Percentiles rank a stretch among this genome's conserved stretches.
Conservation (phyloP, 2,797 vertebrate species). For the Molossus molossus region DNA sequence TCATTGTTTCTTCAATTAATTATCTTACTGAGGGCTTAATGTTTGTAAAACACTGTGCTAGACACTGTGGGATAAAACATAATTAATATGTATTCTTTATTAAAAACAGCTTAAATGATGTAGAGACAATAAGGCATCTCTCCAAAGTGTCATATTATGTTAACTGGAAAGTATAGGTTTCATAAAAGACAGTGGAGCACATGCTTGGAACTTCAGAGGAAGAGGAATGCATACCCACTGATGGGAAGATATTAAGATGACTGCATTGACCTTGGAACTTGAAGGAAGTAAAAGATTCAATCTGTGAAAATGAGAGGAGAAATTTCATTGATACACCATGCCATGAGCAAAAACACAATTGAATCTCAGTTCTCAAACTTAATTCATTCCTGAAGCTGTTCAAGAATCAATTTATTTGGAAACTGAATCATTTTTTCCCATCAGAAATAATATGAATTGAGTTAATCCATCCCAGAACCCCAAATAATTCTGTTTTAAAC, state of each 20-base stretch:
- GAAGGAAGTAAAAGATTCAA: neutral
- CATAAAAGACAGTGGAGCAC: neutral
- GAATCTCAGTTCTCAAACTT: neutral
- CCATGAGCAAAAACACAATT: neutral
- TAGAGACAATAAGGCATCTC: neutral
- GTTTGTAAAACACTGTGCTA: neutral
- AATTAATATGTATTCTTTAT: neutral
- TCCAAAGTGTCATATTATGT: neutral
- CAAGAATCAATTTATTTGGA: neutral
- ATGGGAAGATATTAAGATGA: neutral
- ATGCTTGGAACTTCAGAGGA: neutral
- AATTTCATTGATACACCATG: neutral
- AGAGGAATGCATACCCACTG: neutral
- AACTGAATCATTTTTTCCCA: neutral
- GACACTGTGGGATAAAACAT: conserved; percentile 20
- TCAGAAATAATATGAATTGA: neutral
- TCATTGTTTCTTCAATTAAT: neutral
- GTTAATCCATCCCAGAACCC: neutral
- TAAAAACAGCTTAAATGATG: neutral
- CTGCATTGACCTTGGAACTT: neutral
- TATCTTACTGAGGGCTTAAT: neutral
- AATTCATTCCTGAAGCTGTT: neutral
- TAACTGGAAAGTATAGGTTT: neutral
- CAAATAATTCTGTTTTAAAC: neutral
- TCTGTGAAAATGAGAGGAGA: neutral